These are phyloP conservation scores for Cricetomys ansorgei DNA, from an alignment of 2,113 vertebrate genomes.

Conservation along the genomic window DNA sequence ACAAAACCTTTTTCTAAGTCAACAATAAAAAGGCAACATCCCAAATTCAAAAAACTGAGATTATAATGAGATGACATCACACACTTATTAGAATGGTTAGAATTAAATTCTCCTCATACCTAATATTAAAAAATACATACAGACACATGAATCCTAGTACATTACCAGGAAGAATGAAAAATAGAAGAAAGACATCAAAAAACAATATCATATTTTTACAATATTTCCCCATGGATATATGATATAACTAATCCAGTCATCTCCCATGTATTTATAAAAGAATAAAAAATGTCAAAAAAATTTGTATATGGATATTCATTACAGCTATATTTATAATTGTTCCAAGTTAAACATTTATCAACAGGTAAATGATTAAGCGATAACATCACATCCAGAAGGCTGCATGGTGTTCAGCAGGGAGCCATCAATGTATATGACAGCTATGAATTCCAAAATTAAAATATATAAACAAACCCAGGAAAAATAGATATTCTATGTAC, in stretches of 20 bases:
- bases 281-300: not conserved
- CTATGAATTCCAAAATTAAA: not conserved
- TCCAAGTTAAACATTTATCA: not conserved
- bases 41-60: too few relatives aligned
- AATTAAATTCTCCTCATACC: not conserved
- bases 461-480: not conserved
- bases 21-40: not conserved
- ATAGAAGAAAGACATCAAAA: not conserved
- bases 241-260: not conserved
- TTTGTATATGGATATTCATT: not conserved
- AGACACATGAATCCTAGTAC: not conserved
- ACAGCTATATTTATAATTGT: not conserved
- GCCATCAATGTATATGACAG: not conserved
- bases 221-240: not conserved
- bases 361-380: not conserved
- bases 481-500: too few relatives aligned
- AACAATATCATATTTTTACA: not conserved
- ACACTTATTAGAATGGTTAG: not conserved
- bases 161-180: not conserved
- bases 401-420: not conserved
- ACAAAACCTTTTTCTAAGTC: not conserved
- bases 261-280: not conserved
- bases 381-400: not conserved
- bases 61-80: not conserved
- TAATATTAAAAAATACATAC: not conserved